Percentiles rank a stretch among this genome's conserved stretches.
These are phyloP conservation scores for Parascotia fuliginaria DNA, from an alignment of 2,888 invertebrate genomes.

Conservation along the genomic window DNA sequence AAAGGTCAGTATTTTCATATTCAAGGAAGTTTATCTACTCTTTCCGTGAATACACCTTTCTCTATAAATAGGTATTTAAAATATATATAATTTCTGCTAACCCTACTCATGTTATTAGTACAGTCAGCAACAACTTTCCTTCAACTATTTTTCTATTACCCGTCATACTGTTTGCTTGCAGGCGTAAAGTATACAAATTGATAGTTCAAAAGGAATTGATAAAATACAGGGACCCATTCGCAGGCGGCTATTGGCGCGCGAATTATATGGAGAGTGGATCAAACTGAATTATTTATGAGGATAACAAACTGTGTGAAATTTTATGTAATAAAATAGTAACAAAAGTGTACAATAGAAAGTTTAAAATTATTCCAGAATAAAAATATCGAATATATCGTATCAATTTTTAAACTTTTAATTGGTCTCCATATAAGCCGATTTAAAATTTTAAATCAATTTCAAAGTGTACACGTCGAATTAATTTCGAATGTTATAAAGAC, in stretches of 20 bases:
- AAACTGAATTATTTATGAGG: slow-evolving; percentile 42
- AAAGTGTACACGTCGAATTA: too few species aligned
- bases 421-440: neutral
- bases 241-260: slow-evolving; percentile 23
- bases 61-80: too few species aligned
- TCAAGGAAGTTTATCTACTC: too few species aligned
- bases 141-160: slow-evolving; percentile 32
- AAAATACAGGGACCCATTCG: slow-evolving; percentile 30
- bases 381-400: neutral
- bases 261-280: slow-evolving; percentile 32
- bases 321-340: slow-evolving; percentile 2
- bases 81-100: too few species aligned
- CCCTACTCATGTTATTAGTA: neutral
- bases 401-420: neutral
- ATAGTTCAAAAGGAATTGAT: slow-evolving; percentile 36
- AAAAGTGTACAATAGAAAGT: neutral
- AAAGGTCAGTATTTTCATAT: too few species aligned
- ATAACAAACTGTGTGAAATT: slow-evolving; percentile 8
- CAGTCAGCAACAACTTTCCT: slow-evolving; percentile 20
- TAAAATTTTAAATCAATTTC: neutral
- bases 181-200: slow-evolving; percentile 29
- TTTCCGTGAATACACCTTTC: too few species aligned
- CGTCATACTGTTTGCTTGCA: slow-evolving; percentile 17
- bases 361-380: neutral
- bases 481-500: too few species aligned